These are phyloP conservation scores for Labeo rohita DNA, from an alignment of 2,113 vertebrate species.

Conservation along the genomic window DNA sequence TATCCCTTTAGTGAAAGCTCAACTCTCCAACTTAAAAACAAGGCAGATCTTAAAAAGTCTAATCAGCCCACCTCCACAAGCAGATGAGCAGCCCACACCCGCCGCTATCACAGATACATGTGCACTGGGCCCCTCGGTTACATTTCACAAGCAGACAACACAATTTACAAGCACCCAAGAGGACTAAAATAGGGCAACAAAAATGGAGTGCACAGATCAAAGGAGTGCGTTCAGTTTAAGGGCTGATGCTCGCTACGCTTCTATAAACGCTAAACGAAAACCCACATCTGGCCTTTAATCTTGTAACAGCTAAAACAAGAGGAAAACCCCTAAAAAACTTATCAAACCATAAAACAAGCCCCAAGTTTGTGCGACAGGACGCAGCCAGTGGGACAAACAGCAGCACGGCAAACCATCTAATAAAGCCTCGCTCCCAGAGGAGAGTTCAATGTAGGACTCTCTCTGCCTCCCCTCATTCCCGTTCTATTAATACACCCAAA, in stretches of 20 bases:
- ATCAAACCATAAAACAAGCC: conserved; percentile 22
- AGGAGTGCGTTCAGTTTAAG: conserved; percentile 50
- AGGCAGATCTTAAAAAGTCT: neutral
- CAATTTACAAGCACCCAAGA: conserved; percentile 50
- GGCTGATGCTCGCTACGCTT: conserved; percentile 39
- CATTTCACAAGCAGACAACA: conserved; percentile 45
- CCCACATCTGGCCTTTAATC: conserved; percentile 52
- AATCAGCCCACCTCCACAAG: conserved; percentile 24
- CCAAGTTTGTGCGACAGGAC: conserved; percentile 8
- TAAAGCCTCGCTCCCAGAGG: conserved; percentile 66
- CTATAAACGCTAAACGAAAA: conserved; percentile 45
- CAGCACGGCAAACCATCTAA: conserved; percentile 67
- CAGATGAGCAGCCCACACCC: conserved; percentile 38
- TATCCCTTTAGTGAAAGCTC: neutral
- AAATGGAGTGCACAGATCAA: conserved; percentile 53
- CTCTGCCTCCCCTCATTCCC: conserved; percentile 65
- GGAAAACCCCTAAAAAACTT: neutral
- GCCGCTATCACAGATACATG: conserved; percentile 28
- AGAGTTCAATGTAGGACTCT: conserved; percentile 74
- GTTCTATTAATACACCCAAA: conserved; percentile 78
- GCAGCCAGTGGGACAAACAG: conserved; percentile 53
- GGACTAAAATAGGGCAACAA: conserved; percentile 54
- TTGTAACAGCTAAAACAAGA: conserved; percentile 33
- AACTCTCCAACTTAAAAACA: conserved; percentile 16
- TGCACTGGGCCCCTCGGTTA: conserved; percentile 13